These are phyloP conservation scores for Ia io DNA, from an alignment of 2,113 vertebrate genomes.

Conservation along the genomic window DNA sequence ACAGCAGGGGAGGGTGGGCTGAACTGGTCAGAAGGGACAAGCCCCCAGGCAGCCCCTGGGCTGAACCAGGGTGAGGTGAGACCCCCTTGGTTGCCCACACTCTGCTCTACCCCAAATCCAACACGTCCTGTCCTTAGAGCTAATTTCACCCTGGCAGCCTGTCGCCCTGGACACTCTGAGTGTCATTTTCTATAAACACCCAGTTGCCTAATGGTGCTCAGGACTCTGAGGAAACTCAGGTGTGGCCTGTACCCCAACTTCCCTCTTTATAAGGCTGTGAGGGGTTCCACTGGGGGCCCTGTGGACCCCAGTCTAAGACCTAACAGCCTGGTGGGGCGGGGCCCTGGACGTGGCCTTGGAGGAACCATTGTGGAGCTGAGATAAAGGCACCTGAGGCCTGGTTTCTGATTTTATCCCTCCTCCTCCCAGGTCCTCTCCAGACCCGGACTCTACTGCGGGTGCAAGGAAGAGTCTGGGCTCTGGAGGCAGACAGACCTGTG, in stretches of 20 bases:
- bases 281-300: rapidly evolving
- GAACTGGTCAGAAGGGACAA: not conserved
- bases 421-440: not conserved
- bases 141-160: not conserved
- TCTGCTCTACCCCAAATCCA: not conserved
- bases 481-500: not conserved
- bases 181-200: not conserved
- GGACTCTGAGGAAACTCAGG: not conserved
- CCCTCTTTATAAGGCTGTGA: not conserved
- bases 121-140: not conserved
- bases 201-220: not conserved
- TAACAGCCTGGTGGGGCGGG: no score
- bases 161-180: not conserved
- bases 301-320: not conserved
- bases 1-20: not conserved
- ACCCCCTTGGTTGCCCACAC: rapidly evolving
- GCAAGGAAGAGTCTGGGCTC: not conserved
- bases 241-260: not conserved
- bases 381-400: not conserved
- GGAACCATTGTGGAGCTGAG: not conserved
- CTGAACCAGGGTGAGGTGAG: not conserved
- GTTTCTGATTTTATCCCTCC: not conserved
- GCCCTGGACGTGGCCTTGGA: not conserved
- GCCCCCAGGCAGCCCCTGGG: not conserved
- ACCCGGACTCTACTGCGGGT: not conserved